Evolutionary conservation across 1,140 invertebrate genomes (phyloP).

Genomic region (Macrostomum lignano): DNA sequence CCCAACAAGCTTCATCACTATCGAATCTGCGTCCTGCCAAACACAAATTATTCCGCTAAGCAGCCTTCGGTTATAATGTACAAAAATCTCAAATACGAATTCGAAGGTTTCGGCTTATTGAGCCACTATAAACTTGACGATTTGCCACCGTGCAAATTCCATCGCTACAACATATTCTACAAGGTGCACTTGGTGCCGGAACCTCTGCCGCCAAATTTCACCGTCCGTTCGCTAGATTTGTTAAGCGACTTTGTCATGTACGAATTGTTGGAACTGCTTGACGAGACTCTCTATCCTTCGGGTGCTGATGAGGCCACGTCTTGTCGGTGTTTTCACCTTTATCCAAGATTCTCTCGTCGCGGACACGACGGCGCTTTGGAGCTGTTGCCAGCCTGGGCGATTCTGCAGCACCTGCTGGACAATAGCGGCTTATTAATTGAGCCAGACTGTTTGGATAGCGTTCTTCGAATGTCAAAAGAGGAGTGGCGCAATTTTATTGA

Average conservation of each 20-base stretch:
- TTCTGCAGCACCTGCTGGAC: constrained; percentile 53
- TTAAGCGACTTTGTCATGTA: constrained; percentile 58
- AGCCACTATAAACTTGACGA: constrained; percentile 51
- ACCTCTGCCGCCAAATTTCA: constrained; percentile 63
- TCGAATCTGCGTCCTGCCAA: constrained; percentile 36
- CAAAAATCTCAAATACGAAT: constrained; percentile 71
- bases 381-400: constrained; percentile 68
- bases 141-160: constrained; percentile 60
- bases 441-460: constrained; percentile 35
- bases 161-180: constrained; percentile 83
- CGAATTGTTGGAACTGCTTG: constrained; percentile 67
- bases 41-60: constrained; percentile 46
- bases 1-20: constrained; percentile 61
- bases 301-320: constrained; percentile 31
- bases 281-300: constrained; percentile 43
- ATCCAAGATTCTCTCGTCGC: constrained; percentile 69
- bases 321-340: constrained; percentile 70
- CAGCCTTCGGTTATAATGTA: constrained; percentile 66
- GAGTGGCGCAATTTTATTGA: constrained; percentile 3
- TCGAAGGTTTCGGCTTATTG: constrained; percentile 88
- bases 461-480: constrained; percentile 39
- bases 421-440: constrained; percentile 40
- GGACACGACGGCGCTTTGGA: constrained; percentile 58
- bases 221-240: constrained; percentile 57
- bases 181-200: constrained; percentile 72